Evolutionary conservation across 1,140 invertebrate species (phyloP), one percentile per base, ranked within the genome.

Genomic region (Triops longicaudatus): DNA sequence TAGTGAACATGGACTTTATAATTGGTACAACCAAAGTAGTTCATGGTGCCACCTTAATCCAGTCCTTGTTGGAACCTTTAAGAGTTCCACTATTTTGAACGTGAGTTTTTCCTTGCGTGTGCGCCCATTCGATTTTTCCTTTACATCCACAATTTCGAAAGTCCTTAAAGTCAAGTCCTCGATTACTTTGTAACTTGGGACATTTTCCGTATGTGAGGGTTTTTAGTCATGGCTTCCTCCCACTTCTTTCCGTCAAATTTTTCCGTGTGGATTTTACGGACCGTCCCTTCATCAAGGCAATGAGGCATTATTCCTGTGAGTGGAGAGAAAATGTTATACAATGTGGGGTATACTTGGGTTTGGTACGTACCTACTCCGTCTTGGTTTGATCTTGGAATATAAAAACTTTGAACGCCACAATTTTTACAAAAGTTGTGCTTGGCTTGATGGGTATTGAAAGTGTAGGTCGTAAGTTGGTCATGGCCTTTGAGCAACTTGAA

Each of bases 11-110:
- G 22, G 95, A 98, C 83, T 98, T 97, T 85, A 88, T 98, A 17
- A 89, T 98, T 76, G 91, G 93, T 73, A 97, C 96, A 22, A 98
- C 96, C 0, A 96, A 96, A 84, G 86, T 98, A 22, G 93, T 97
- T 31, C 98, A 96, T 86, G 96, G 96, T 73, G 91, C 90, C 78
- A 90, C 90, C 73, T 95, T 98, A 82, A 85, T 98, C 9, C 88
- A 91, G 81, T 90, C 90, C 12, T 83, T 96, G 31, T 88, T 90
- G 82, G 92, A 93, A 37, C 27, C 72, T 44, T 43, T 77, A 22
- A 43, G 73, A 26, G 63, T 27, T 22, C 63, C 74, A 26, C 74
- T 27, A 12, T 43, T 75, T 37, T 75, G 26, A 75, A 43, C 9
- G 22, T 3, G 42, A 73, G 17, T 73, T 73, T 26, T 28, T 27